Conservation (phyloP, 2,888 invertebrate genomes). For the Coremacera marginata region DNA sequence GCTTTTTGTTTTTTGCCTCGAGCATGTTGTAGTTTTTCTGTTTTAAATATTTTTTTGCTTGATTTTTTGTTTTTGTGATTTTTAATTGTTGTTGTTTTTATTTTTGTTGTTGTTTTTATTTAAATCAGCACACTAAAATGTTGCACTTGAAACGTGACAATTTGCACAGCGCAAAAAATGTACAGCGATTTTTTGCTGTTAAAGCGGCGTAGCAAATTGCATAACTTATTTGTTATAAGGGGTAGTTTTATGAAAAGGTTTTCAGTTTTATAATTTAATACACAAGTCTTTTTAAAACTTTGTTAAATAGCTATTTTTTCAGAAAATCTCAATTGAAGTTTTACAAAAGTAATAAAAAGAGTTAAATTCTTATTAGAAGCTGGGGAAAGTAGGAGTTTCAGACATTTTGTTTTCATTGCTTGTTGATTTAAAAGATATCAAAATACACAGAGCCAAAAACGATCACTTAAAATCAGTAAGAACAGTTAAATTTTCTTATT, state of each 20-base stretch:
- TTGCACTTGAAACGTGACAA: slow-evolving; percentile 13
- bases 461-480: no score
- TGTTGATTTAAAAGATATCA: no score
- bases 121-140: background rate
- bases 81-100: background rate
- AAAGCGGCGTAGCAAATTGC: background rate
- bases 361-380: no score
- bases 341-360: no score
- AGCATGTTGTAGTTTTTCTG: background rate
- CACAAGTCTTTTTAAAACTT: no score
- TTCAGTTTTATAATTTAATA: background rate
- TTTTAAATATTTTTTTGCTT: background rate
- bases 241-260: background rate
- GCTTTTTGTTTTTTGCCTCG: background rate
- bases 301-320: no score
- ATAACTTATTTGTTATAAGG: background rate
- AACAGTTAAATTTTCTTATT: no score
- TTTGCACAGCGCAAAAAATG: background rate
- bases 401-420: no score
- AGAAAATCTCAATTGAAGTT: no score
- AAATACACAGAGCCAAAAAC: no score
- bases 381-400: no score
- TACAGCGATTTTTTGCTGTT: background rate
- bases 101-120: slow-evolving; percentile 1
- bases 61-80: background rate